These are phyloP conservation scores for Pelecanoides urinatrix DNA, from an alignment of 2,113 vertebrate genomes.

Conservation along the genomic window DNA sequence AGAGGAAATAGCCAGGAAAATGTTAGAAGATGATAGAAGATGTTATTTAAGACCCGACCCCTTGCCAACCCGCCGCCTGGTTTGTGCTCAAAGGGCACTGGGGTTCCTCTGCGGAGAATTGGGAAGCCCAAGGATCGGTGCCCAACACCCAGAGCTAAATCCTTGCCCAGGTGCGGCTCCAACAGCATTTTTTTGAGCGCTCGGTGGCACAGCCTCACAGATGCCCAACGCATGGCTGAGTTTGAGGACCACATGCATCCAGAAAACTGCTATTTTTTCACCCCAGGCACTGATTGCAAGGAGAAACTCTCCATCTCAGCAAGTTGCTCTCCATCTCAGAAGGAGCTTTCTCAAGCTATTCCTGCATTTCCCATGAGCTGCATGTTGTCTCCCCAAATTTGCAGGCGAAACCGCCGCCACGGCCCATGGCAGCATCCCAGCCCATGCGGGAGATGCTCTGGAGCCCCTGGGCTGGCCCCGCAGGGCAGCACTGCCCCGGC, in stretches of 20 bases:
- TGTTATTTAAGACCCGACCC: background rate
- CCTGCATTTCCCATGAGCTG: background rate
- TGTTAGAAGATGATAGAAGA: background rate
- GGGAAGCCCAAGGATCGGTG: background rate
- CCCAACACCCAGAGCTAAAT: background rate
- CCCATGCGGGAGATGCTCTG: accelerated
- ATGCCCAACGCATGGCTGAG: accelerated
- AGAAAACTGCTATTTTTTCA: background rate
- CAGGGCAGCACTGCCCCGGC: background rate
- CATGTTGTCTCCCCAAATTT: background rate
- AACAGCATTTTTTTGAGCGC: accelerated
- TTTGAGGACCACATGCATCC: accelerated
- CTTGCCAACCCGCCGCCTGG: background rate
- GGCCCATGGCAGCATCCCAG: background rate
- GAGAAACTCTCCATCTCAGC: background rate
- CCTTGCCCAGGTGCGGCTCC: accelerated
- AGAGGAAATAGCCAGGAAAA: background rate
- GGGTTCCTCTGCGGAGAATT: accelerated
- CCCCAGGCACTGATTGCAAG: background rate
- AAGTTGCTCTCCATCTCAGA: background rate
- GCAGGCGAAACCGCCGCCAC: accelerated
- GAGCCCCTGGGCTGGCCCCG: background rate
- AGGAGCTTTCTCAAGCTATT: background rate
- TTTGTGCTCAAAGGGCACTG: background rate
- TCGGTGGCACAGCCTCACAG: accelerated